These are phyloP conservation scores for Brachypterus glaber DNA, from an alignment of 2,888 invertebrate genomes.

Conservation along the genomic window DNA sequence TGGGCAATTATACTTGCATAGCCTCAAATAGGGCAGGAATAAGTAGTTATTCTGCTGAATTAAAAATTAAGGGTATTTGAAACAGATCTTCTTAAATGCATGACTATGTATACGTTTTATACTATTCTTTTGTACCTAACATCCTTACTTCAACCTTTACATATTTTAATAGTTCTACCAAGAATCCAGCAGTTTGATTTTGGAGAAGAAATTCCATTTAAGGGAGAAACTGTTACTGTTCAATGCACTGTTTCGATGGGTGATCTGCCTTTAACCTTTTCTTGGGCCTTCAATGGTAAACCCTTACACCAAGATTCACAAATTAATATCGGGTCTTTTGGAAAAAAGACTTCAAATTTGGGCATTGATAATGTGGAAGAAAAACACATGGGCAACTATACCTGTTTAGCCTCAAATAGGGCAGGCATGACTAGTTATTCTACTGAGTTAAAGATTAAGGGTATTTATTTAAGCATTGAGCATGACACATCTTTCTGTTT, in stretches of 20 bases:
- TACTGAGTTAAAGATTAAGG: constrained; percentile 43
- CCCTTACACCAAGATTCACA: constrained; percentile 32
- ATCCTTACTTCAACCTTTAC: constrained; percentile 14
- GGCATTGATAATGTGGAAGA: constrained; percentile 43
- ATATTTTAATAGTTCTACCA: constrained; percentile 4
- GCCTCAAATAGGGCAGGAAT: constrained; percentile 58
- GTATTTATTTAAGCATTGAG: constrained; percentile 26
- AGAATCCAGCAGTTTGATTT: constrained; percentile 4
- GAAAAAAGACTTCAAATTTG: constrained; percentile 42
- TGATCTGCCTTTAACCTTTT: constrained; percentile 45
- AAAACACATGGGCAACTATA: constrained; percentile 43
- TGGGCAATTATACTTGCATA: constrained; percentile 61
- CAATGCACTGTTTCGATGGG: constrained; percentile 54
- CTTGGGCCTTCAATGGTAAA: constrained; percentile 33
- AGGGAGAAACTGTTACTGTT: constrained; percentile 53
- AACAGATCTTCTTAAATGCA: no score
- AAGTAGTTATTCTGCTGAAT: constrained; percentile 49
- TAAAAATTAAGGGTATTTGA: constrained; percentile 36
- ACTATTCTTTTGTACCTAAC: no score
- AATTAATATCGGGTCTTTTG: constrained; percentile 36
- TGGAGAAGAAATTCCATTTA: constrained; percentile 42
- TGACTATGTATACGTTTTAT: no score
- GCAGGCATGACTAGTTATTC: constrained; percentile 43
- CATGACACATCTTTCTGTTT: constrained; percentile 59
- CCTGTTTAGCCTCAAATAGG: constrained; percentile 42